These are phyloP conservation scores for Indicator maculatus DNA, from an alignment of 2,113 vertebrate species.

Conservation along the genomic window DNA sequence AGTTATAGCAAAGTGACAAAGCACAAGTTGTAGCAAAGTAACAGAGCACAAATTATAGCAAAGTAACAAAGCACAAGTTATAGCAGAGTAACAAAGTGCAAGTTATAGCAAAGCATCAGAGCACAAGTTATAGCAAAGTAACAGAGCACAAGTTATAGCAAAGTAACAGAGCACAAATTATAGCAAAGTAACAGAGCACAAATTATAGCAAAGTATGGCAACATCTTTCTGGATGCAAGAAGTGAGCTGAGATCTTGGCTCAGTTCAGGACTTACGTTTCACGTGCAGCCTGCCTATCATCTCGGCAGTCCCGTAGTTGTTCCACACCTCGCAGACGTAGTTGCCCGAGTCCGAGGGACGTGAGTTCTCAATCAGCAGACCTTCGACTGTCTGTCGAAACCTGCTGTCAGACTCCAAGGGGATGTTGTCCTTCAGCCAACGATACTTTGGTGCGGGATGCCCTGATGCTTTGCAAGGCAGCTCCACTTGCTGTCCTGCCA, in stretches of 20 bases:
- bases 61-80: neutral
- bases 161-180: neutral
- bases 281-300: slow-evolving; percentile 90
- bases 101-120: neutral
- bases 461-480: slow-evolving; percentile 97
- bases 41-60: neutral
- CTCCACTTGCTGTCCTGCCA: slow-evolving; percentile 92
- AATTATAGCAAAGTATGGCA: neutral
- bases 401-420: slow-evolving; percentile 94
- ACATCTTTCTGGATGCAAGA: neutral
- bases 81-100: neutral
- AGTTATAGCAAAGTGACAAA: neutral
- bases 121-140: neutral
- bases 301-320: slow-evolving; percentile 95
- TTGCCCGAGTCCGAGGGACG: slow-evolving; percentile 90
- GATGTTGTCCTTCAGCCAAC: slow-evolving; percentile 97
- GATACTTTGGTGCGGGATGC: slow-evolving; percentile 93
- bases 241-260: neutral
- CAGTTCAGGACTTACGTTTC: slow-evolving; percentile 86
- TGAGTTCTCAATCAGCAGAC: slow-evolving; percentile 89
- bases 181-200: neutral
- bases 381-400: slow-evolving; percentile 89
- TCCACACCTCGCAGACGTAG: slow-evolving; percentile 98
- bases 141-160: neutral
- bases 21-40: neutral